These are phyloP conservation scores for Lithophane socia DNA, from an alignment of 2,888 invertebrate species.

Conservation along the genomic window DNA sequence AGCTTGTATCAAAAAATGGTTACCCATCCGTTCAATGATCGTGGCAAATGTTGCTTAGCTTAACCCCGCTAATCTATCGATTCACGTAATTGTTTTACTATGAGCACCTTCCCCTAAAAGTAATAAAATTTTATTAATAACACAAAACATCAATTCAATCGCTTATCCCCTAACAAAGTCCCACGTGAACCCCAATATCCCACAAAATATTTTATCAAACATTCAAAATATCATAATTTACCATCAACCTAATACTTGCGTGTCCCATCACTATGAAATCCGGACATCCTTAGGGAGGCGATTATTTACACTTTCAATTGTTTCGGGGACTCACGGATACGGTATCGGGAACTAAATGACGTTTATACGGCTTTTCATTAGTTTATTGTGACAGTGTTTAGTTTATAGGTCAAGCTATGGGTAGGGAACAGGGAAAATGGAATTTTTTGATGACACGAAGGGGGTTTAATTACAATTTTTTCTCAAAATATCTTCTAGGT, in stretches of 20 bases:
- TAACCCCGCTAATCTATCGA: background rate
- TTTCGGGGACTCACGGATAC: conserved; percentile 18
- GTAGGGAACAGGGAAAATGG: background rate
- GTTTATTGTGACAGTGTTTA: conserved; percentile 32
- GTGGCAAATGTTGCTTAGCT: background rate
- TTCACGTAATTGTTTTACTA: background rate
- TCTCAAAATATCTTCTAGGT: background rate
- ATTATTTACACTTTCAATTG: conserved; percentile 57
- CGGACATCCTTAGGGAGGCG: conserved; percentile 50
- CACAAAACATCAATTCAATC: background rate
- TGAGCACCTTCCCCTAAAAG: no score
- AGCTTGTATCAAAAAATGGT: background rate
- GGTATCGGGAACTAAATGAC: conserved; percentile 32
- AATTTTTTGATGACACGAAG: background rate
- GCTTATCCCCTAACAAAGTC: background rate
- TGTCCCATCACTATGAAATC: conserved; percentile 38
- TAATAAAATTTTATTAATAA: background rate
- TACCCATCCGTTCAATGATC: background rate
- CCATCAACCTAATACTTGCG: conserved; percentile 22
- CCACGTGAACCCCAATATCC: background rate
- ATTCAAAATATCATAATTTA: conserved; percentile 18
- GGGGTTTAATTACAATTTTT: background rate
- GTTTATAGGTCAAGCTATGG: conserved; percentile 36
- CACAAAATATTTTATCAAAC: conserved; percentile 8
- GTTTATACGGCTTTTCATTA: conserved; percentile 40